phyloP scores from a whole-genome alignment of 2,888 invertebrate genomes.

The Malachius bipustulatus region DNA sequence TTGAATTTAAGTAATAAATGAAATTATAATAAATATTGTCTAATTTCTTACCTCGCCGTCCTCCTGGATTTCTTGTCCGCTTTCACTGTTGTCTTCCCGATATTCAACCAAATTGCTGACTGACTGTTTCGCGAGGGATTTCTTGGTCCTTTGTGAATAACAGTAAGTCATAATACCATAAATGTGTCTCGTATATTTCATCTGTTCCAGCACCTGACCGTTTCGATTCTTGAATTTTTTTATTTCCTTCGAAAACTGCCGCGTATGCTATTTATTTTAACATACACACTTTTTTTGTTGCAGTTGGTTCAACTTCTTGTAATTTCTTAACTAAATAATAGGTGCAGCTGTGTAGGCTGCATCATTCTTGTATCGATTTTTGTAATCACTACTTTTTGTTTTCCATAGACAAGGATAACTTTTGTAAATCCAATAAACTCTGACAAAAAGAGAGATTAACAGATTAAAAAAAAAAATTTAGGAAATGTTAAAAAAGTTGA shows the following conservation, averaged over 20 bases:
- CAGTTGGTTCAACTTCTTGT: conserved; percentile 11
- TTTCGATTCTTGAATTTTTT: conserved; percentile 15
- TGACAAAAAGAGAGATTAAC: too few species aligned
- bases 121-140: conserved; percentile 13
- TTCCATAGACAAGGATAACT: too few species aligned
- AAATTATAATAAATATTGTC: conserved; percentile 4
- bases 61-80: conserved; percentile 4
- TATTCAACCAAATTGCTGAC: conserved; percentile 5
- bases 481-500: too few species aligned
- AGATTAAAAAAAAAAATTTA: too few species aligned
- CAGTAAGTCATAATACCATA: conserved; percentile 18
- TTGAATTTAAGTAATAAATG: conserved; percentile 6
- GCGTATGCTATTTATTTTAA: conserved; percentile 16
- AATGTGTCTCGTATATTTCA: conserved; percentile 15
- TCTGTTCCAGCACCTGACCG: conserved; percentile 13
- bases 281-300: conserved; percentile 12
- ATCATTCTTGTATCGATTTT: conserved; percentile 11
- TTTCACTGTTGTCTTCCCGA: conserved; percentile 4
- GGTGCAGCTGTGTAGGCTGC: conserved; percentile 10
- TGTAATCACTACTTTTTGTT: too few species aligned
- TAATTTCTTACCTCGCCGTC: conserved; percentile 5
- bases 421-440: too few species aligned
- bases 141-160: conserved; percentile 17
- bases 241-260: conserved; percentile 14
- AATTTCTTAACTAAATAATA: conserved; percentile 12